phyloP scores from a whole-genome alignment of 2,888 invertebrate genomes.

The Caenorhabditis sp. region DNA sequence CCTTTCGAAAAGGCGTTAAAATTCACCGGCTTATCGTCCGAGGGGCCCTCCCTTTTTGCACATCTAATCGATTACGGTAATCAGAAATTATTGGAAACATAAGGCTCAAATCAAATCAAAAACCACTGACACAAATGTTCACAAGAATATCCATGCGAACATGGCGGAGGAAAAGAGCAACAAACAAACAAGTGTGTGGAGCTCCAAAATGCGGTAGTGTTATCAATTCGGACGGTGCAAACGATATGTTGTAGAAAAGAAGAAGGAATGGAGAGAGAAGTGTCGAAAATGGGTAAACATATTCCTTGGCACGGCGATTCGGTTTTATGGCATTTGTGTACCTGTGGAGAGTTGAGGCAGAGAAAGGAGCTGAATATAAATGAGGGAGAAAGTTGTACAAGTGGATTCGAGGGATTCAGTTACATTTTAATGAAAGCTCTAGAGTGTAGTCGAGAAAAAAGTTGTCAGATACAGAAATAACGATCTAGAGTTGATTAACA shows the following conservation, averaged over 20 bases:
- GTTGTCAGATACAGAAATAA: no score
- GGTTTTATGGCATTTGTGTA: constrained; percentile 54
- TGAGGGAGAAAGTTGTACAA: constrained; percentile 12
- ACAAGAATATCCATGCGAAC: background rate
- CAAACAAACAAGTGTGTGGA: constrained; percentile 57
- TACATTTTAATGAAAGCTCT: background rate
- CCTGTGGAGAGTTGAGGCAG: constrained; percentile 26
- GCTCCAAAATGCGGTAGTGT: constrained; percentile 61
- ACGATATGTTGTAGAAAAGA: constrained; percentile 31
- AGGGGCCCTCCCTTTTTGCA: background rate
- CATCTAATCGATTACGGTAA: background rate
- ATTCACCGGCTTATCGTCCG: constrained; percentile 34
- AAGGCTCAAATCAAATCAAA: constrained; percentile 17
- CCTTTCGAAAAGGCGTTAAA: constrained; percentile 54
- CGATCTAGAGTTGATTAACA: no score
- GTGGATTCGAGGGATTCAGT: constrained; percentile 26
- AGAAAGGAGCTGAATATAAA: constrained; percentile 36
- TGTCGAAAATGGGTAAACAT: constrained; percentile 60
- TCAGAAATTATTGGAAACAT: background rate
- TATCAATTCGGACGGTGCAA: constrained; percentile 57
- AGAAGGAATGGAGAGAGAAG: constrained; percentile 6
- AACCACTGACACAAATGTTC: constrained; percentile 6
- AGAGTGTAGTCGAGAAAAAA: background rate
- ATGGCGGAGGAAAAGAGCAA: constrained; percentile 12
- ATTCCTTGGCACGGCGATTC: constrained; percentile 59